Evolutionary conservation across 2,113 vertebrate genomes (phyloP), one percentile per base, ranked within the genome.

Genomic region (Callospermophilus lateralis): DNA sequence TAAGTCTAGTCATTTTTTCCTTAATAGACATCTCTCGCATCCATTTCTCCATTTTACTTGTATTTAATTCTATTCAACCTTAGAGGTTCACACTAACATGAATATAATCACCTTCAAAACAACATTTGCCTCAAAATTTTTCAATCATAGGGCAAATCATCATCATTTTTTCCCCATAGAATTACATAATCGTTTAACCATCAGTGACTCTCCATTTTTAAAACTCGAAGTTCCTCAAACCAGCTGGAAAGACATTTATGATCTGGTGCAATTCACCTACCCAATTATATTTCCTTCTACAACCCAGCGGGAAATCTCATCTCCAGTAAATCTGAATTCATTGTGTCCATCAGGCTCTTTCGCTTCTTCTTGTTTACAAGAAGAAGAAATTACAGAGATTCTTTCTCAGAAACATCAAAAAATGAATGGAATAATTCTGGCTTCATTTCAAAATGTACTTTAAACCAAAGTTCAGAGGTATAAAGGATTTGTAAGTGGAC

Each of bases 381-480:
- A 67, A 30, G 30, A 55, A 68, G 12, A 48, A 53, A 92, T 37
- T 74, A 76, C 10, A 73, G 65, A 81, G 80, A 84, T 68, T 45
- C 34, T 22, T 48, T 45, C 32, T 87, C 6, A 72, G 45, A 10
- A 81, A 65, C 32, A 83, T 61, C 4, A 39, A 81, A 93, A 85
- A 83, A 67, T 51, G 15, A 79, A 78, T 8, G 81, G 6, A 70
- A 74, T 72, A 76, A 85, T 76, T 67, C 34, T 81, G 37, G 2
- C 24, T 90, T 94, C n/a, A 39, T 77, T 68, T 93, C 32, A 37
- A 91, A 97, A 84, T 53, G 5, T 4, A 51, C 9, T 77, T 70
- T 51, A 90, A 67, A 34, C 16, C 12, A 78, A 20, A 65, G 1
- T 74, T 68, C n/a, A 42, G n/a, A 78, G 10, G 10, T 58, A 61